phyloP scores from a whole-genome alignment of 2,113 vertebrate genomes.

The Chloropsis hardwickii region DNA sequence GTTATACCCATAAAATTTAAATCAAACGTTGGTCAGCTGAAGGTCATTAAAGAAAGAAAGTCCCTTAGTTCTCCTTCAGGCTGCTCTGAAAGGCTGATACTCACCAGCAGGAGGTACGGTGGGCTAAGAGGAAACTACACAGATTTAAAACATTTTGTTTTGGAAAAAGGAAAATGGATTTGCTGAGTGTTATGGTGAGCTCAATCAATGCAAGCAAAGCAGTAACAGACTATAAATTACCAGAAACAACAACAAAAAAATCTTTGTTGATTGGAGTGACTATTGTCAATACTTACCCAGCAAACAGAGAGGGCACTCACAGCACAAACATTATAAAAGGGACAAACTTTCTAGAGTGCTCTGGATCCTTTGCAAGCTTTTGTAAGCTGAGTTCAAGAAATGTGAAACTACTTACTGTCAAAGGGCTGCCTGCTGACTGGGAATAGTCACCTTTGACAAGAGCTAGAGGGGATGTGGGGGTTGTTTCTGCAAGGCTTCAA shows the following conservation, averaged over 20 bases:
- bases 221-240: background rate
- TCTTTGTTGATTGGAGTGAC: background rate
- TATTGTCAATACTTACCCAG: background rate
- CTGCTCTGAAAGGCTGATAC: background rate
- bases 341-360: slow-evolving; percentile 24
- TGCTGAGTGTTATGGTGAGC: background rate
- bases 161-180: background rate
- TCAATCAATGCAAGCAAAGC: background rate
- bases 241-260: background rate
- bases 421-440: background rate
- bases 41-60: background rate
- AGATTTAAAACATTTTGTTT: background rate
- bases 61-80: background rate
- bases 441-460: slow-evolving; percentile 49
- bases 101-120: background rate
- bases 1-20: slow-evolving; percentile 39
- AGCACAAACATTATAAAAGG: background rate
- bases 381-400: slow-evolving; percentile 7
- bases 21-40: slow-evolving; percentile 38
- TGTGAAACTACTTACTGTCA: slow-evolving; percentile 1
- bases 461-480: background rate
- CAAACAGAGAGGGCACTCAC: accelerated
- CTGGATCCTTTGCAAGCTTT: slow-evolving; percentile 42
- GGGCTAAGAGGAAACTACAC: background rate
- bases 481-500: slow-evolving; percentile 16